Evolutionary conservation across 2,113 vertebrate genomes (phyloP), one percentile per base, ranked within the genome.

Genomic region (Taurulus bubalis): DNA sequence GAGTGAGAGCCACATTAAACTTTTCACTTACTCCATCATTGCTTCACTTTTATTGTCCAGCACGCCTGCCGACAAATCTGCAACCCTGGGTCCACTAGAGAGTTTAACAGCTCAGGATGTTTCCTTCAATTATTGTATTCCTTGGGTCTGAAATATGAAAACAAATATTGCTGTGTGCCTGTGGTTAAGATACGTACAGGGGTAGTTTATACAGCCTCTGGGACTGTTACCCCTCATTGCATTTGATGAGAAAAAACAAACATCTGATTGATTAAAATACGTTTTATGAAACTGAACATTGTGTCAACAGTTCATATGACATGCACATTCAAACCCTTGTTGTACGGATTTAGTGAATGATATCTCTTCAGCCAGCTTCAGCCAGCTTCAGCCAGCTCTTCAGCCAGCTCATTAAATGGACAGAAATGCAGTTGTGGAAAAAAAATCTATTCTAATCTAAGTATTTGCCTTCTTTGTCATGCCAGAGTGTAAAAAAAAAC

Each of bases 1-100:
- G 71, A 91, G 81, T 84, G 90, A 95, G 93, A 91, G 94, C 89
- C 90, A 87, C 91, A 92, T 94, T 94, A 92, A 94, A 94, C 92
- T 92, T 95, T 93, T 92, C 91, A 93, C 93, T 94, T 93, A 90
- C 89, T 90, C 92, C 85, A 80, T 93, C 93, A 92, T 89, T 90
- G 88, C 89, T 90, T 91, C 89, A 90, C 85, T 94, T 94, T 94
- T 93, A 93, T 92, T 91, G 90, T 93, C 87, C 83, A n/a, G 78
- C 88, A 76, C 67, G 82, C 78, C 81, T 81, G 90, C 86, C 92
- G 90, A 93, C 90, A 93, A 91, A 91, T 93, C 88, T 83, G 75
- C 84, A 92, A 84, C 82, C 85, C 70, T 4, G 34, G 84, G 58
- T 90, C 89, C 90, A 75, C 89, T 70, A 64, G 87, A 91, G 89